These are phyloP conservation scores for Pantala flavescens DNA, from an alignment of 1,140 invertebrate genomes.

Conservation along the genomic window DNA sequence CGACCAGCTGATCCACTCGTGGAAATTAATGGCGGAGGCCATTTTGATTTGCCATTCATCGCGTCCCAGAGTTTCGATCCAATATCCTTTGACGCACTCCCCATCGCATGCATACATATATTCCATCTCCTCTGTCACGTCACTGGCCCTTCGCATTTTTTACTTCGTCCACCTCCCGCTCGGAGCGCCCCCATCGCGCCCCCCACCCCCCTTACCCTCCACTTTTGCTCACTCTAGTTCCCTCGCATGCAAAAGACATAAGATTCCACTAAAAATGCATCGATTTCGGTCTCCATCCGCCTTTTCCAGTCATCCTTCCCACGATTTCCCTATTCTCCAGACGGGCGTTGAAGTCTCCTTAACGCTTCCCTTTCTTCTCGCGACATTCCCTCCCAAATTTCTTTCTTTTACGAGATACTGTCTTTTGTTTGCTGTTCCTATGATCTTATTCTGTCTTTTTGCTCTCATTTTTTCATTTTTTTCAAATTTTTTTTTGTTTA, in stretches of 20 bases:
- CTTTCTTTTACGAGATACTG: too few species aligned
- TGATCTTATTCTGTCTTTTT: too few species aligned
- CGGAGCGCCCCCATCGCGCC: background rate
- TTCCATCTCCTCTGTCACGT: background rate
- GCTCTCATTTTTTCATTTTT: background rate
- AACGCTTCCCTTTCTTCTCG: background rate
- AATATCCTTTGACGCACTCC: background rate
- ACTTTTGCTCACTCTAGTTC: background rate
- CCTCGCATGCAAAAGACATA: slow-evolving; percentile 24
- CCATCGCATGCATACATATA: background rate
- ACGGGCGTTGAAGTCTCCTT: background rate
- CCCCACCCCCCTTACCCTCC: background rate
- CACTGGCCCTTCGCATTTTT: background rate
- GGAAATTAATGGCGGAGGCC: too few species aligned
- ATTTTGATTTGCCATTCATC: background rate
- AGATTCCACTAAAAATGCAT: slow-evolving; percentile 25
- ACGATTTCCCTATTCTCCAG: background rate
- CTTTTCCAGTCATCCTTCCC: background rate
- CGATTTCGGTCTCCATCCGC: slow-evolving; percentile 20
- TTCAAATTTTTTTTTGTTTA: too few species aligned
- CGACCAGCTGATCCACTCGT: too few species aligned
- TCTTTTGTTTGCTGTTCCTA: too few species aligned
- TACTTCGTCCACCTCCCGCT: background rate
- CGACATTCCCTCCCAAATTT: too few species aligned
- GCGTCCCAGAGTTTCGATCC: background rate